Conservation (phyloP, 2,888 invertebrate genomes). For the Trachelus tabidus region DNA sequence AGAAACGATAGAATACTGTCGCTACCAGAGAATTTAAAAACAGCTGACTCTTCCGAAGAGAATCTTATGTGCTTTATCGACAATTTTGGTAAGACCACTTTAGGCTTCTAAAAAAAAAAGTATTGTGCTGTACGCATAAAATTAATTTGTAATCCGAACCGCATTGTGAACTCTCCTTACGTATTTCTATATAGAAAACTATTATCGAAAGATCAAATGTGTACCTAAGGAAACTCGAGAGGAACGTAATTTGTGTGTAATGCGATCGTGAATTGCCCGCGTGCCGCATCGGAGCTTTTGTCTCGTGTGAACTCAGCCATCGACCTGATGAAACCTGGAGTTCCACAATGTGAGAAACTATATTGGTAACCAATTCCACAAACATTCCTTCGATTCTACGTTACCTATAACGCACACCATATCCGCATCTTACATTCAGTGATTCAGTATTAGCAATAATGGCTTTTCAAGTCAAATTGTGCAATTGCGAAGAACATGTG, state of each 20-base stretch:
- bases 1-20: neutral
- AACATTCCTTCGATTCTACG: neutral
- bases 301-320: neutral
- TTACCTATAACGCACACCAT: neutral
- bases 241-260: constrained; percentile 12
- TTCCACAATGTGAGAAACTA: neutral
- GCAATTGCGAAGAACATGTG: neutral
- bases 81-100: neutral
- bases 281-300: neutral
- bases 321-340: neutral
- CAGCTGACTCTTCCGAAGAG: neutral
- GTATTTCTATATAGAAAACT: constrained; percentile 20
- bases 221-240: constrained; percentile 18
- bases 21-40: neutral
- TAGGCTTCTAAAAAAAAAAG: neutral
- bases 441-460: neutral
- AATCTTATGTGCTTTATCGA: neutral
- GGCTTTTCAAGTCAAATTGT: neutral
- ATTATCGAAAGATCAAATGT: constrained; percentile 24
- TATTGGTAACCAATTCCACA: neutral
- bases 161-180: no score
- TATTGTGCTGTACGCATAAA: no score
- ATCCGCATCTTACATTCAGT: neutral
- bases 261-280: neutral
- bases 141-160: no score